These are phyloP conservation scores for Cossypha caffra DNA, from an alignment of 2,797 vertebrate genomes.

Conservation along the genomic window DNA sequence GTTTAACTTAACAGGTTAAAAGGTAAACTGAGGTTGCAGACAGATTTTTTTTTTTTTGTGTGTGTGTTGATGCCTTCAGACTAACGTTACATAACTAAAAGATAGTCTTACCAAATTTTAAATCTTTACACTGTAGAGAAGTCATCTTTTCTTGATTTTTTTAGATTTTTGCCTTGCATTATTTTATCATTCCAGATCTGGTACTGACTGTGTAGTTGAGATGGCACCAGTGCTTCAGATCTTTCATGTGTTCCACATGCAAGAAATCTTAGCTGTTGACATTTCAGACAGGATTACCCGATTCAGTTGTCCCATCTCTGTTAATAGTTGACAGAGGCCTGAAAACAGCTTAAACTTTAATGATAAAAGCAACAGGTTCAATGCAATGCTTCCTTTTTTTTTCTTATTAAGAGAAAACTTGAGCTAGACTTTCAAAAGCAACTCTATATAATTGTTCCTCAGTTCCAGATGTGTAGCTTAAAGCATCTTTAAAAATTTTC, in stretches of 20 bases:
- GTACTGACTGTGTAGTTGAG: background rate
- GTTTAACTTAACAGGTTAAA: background rate
- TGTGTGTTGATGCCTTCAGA: background rate
- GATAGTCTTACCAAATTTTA: background rate
- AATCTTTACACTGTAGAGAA: background rate
- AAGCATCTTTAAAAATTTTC: background rate
- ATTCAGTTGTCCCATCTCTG: background rate
- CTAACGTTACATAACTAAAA: background rate
- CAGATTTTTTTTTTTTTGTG: background rate
- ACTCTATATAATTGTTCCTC: background rate
- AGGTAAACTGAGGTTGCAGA: background rate
- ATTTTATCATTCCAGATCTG: background rate
- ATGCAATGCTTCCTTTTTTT: background rate
- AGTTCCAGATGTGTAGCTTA: background rate
- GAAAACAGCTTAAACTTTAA: background rate
- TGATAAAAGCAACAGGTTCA: background rate
- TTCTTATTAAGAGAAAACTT: background rate
- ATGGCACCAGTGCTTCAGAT: background rate
- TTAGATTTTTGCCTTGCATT: background rate
- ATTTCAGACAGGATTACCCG: background rate
- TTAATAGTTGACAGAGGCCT: background rate
- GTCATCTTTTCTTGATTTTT: rapidly evolving
- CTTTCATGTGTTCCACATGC: background rate
- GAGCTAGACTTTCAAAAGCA: background rate
- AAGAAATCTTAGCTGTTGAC: background rate